Conservation (phyloP, 2,888 invertebrate species). For the Drosophila paranaensis region DNA sequence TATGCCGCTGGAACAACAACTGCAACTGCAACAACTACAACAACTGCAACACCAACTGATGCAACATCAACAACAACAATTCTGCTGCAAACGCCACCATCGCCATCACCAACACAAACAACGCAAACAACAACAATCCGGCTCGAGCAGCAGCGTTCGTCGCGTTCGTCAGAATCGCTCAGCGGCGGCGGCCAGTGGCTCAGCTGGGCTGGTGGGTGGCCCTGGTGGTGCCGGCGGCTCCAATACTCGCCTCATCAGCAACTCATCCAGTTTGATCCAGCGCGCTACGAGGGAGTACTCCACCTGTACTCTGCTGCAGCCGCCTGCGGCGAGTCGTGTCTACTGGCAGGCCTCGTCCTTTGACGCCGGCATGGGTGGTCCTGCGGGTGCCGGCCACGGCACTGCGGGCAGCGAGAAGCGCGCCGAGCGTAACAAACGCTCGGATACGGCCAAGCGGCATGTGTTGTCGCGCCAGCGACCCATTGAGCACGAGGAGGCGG, state of each 20-base stretch:
- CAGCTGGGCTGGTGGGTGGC: constrained; percentile 1
- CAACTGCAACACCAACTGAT: constrained; percentile 35
- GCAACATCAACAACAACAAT: constrained; percentile 52
- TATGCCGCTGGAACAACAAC: constrained; percentile 78
- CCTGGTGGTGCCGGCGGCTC: constrained; percentile 42
- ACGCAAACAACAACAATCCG: constrained; percentile 46
- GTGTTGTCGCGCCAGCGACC: constrained; percentile 91
- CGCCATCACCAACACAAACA: constrained; percentile 54
- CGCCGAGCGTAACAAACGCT: constrained; percentile 87
- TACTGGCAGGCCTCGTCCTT: constrained; percentile 92
- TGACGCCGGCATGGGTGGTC: constrained; percentile 86
- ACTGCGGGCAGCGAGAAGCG: constrained; percentile 73
- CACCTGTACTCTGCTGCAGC: constrained; percentile 86
- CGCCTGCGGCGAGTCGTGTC: constrained; percentile 86
- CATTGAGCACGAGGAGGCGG: constrained; percentile 88
- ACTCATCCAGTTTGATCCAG: constrained; percentile 82
- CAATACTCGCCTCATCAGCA: constrained; percentile 80
- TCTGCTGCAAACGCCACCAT: constrained; percentile 71
- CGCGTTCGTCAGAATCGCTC: constrained; percentile 64
- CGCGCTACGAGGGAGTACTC: constrained; percentile 83
- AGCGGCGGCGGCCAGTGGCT: constrained; percentile 24
- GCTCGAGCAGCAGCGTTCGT: constrained; percentile 72
- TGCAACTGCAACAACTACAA: constrained; percentile 52
- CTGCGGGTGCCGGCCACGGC: constrained; percentile 6
- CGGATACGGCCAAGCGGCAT: constrained; percentile 89